Conservation (phyloP, 2,888 invertebrate species). For the Drosophila mettleri region DNA sequence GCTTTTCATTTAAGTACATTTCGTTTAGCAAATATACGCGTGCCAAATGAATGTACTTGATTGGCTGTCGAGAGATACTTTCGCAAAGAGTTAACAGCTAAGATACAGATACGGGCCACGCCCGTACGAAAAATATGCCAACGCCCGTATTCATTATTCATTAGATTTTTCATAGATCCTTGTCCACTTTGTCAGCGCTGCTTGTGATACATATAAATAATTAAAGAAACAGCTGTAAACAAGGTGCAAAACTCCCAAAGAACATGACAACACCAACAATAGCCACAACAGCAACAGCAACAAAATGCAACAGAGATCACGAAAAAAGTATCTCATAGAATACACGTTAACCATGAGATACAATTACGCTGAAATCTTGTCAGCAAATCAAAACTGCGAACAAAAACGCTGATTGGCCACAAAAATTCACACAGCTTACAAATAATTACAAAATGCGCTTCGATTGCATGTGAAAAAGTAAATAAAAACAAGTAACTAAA, state of each 20-base stretch:
- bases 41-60: slow-evolving; percentile 47
- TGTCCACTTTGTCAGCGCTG: slow-evolving; percentile 74
- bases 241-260: slow-evolving; percentile 65
- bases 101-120: slow-evolving; percentile 14
- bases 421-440: slow-evolving; percentile 78
- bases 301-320: slow-evolving; percentile 25
- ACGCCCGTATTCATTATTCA: slow-evolving; percentile 57
- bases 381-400: slow-evolving; percentile 79
- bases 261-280: slow-evolving; percentile 50
- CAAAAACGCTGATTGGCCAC: slow-evolving; percentile 80
- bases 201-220: slow-evolving; percentile 74
- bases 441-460: slow-evolving; percentile 72
- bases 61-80: slow-evolving; percentile 52
- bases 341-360: slow-evolving; percentile 79
- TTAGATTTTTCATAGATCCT: slow-evolving; percentile 62
- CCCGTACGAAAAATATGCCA: slow-evolving; percentile 47
- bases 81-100: slow-evolving; percentile 31
- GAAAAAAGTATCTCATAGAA: slow-evolving; percentile 73
- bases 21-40: slow-evolving; percentile 57
- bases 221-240: slow-evolving; percentile 78
- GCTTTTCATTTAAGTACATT: slow-evolving; percentile 49
- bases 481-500: too few relatives aligned
- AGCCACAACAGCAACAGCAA: slow-evolving; percentile 30
- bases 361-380: slow-evolving; percentile 76
- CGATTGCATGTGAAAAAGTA: slow-evolving; percentile 41